These are phyloP conservation scores for Allygus modestus DNA, from an alignment of 2,888 invertebrate species.

Conservation along the genomic window DNA sequence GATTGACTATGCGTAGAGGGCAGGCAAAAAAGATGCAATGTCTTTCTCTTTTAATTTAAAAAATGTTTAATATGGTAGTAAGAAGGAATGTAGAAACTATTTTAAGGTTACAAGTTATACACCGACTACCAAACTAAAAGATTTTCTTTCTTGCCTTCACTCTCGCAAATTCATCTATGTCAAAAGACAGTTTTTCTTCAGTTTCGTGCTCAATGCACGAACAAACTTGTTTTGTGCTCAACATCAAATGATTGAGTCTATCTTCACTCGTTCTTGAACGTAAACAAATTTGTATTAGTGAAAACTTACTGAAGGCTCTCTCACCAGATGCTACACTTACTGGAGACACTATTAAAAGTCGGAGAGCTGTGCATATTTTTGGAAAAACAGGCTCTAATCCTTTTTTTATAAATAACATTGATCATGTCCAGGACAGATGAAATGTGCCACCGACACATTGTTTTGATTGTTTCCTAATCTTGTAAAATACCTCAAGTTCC, in stretches of 20 bases:
- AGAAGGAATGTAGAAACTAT: too few species aligned
- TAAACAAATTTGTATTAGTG: constrained; percentile 16
- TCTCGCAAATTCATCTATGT: constrained; percentile 30
- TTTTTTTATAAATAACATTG: constrained; percentile 13
- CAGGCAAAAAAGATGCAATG: too few species aligned
- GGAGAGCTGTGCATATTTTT: constrained; percentile 1
- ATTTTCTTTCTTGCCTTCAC: constrained; percentile 25
- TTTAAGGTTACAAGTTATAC: too few species aligned
- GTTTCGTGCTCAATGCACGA: constrained; percentile 31
- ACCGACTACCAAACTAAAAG: neutral
- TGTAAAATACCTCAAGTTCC: neutral
- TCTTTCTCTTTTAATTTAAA: too few species aligned
- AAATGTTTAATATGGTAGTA: too few species aligned
- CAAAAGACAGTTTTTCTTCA: constrained; percentile 15
- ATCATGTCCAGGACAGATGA: neutral
- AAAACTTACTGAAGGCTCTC: constrained; percentile 32
- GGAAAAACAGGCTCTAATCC: constrained; percentile 29
- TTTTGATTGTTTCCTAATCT: constrained; percentile 14
- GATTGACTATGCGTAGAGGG: too few species aligned
- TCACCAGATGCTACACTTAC: constrained; percentile 21
- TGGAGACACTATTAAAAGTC: constrained; percentile 14
- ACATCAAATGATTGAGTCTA: constrained; percentile 32
- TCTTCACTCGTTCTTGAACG: constrained; percentile 19
- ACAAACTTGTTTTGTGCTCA: neutral
- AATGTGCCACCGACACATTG: constrained; percentile 16